Base-by-base conservation (phyloP, 2,797 vertebrate species). In the Acrossocheilus wenchowensis region DNA sequence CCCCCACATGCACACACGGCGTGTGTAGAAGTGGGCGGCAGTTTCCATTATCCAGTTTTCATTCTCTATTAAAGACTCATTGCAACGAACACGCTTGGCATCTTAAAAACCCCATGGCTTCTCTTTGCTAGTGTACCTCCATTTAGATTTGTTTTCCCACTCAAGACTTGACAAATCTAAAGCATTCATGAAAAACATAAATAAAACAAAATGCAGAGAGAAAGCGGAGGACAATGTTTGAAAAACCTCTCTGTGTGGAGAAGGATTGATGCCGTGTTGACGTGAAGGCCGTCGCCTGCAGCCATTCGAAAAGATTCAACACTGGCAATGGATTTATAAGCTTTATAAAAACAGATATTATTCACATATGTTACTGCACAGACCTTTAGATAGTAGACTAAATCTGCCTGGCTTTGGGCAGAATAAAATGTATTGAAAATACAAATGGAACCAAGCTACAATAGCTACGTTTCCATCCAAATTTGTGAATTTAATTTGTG, bases 121-220 rank as follows among this genome's bases (percentile, higher is more conserved):
- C 10, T 64, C 21, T 54, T 52, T n/a, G 39, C 48, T 84, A 34
- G 62, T 43, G 11, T 66, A 50, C 4, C 23, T 0, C 30, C 7
- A 34, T 83, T 50, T 48, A 36, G 15, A 4, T 43, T 62, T 74
- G 10, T 14, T 45, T 19, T 5, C 1, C 39, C 39, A 4, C 17
- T 64, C 54, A 41, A 48, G 57, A 79, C n/a, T 26, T 62, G 39
- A 64, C 72, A 72, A 52, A 71, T 71, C 30, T 11, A 0, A 82
- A 71, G 68, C 68, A n/a, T 83, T 50, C 12, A 17, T 39, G 54
- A 50, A 74, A 75, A 64, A 75, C 74, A 83, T 75, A 50, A 75
- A 64, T 64, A 75, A 75, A 62, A 5, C 4, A 19, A 64, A 23
- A 60, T 43, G 54, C 30, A n/a, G 21, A 62, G 26, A 74, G 68